Conservation (phyloP, 2,797 vertebrate genomes). For the Hippocampus kuda region DNA sequence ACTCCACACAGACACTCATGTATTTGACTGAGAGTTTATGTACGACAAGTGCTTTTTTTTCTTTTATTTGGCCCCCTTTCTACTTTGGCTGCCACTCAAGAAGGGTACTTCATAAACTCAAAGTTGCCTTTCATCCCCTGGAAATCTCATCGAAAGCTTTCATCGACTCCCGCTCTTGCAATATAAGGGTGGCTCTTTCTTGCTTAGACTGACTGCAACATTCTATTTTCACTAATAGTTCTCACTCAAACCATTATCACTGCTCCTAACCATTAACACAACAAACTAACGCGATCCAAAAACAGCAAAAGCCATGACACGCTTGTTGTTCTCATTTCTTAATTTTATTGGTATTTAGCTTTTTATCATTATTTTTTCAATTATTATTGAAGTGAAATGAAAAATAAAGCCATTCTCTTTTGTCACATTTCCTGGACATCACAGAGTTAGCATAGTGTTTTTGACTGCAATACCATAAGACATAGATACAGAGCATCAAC, state of each 20-base stretch:
- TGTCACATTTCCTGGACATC: too few relatives aligned
- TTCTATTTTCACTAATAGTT: constrained; percentile 6
- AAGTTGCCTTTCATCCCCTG: constrained; percentile 27
- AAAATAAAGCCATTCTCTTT: background rate
- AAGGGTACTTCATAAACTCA: constrained; percentile 32
- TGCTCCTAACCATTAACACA: background rate
- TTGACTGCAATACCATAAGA: background rate
- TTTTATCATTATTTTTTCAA: background rate
- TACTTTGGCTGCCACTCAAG: constrained; percentile 20
- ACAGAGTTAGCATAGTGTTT: too few relatives aligned
- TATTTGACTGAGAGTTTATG: constrained; percentile 14
- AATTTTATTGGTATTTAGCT: background rate
- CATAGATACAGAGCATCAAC: background rate
- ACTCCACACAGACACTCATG: constrained; percentile 18
- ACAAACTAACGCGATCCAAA: background rate
- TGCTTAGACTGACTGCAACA: background rate
- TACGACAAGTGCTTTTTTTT: constrained; percentile 9
- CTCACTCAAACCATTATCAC: background rate
- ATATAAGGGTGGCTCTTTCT: constrained; percentile 5
- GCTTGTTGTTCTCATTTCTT: background rate
- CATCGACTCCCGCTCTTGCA: constrained; percentile 16
- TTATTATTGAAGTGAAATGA: background rate
- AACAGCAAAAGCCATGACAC: background rate
- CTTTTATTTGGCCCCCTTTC: constrained; percentile 9
- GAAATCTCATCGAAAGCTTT: constrained; percentile 36